These are phyloP conservation scores for Gortyna flavago DNA, from an alignment of 2,888 invertebrate genomes.

Conservation along the genomic window DNA sequence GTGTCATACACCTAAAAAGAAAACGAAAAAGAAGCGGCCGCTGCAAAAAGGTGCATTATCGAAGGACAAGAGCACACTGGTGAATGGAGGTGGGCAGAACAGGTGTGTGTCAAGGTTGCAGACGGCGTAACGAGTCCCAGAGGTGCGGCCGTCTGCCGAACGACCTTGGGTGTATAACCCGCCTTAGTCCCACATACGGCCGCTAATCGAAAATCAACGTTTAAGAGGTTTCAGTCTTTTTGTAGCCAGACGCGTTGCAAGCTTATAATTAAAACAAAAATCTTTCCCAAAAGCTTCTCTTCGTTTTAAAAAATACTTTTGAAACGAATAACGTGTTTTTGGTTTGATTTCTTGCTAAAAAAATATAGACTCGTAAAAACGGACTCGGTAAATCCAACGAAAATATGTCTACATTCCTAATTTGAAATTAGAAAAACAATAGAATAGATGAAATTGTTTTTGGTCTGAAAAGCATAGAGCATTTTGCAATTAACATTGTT, in stretches of 20 bases:
- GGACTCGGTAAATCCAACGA: slow-evolving; percentile 8
- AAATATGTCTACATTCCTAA: slow-evolving; percentile 31
- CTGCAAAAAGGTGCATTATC: slow-evolving; percentile 64
- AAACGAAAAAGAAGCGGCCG: slow-evolving; percentile 32
- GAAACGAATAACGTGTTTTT: not conserved
- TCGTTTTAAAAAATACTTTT: slow-evolving; percentile 31
- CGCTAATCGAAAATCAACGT: slow-evolving; percentile 65
- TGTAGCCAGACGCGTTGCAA: slow-evolving; percentile 41
- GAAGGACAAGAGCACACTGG: slow-evolving; percentile 56
- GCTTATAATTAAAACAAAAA: slow-evolving; percentile 51
- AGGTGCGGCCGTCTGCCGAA: slow-evolving; percentile 66
- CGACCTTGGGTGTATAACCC: slow-evolving; percentile 68
- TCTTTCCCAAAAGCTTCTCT: slow-evolving; percentile 33
- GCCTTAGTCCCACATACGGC: slow-evolving; percentile 62
- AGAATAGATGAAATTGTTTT: slow-evolving; percentile 49
- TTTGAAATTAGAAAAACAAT: slow-evolving; percentile 34
- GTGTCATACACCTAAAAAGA: slow-evolving; percentile 37
- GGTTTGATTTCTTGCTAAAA: slow-evolving; percentile 17
- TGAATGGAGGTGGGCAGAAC: slow-evolving; percentile 68
- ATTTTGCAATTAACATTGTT: slow-evolving; percentile 51
- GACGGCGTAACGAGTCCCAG: slow-evolving; percentile 70
- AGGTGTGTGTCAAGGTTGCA: slow-evolving; percentile 78
- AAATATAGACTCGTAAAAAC: slow-evolving; percentile 25
- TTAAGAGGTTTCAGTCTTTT: slow-evolving; percentile 49
- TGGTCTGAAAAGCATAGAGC: slow-evolving; percentile 50